A percentile compares a stretch with the other conserved stretches of the same genome.
These are phyloP conservation scores for Sinelater perroti DNA, from an alignment of 2,888 invertebrate species.

Conservation along the genomic window DNA sequence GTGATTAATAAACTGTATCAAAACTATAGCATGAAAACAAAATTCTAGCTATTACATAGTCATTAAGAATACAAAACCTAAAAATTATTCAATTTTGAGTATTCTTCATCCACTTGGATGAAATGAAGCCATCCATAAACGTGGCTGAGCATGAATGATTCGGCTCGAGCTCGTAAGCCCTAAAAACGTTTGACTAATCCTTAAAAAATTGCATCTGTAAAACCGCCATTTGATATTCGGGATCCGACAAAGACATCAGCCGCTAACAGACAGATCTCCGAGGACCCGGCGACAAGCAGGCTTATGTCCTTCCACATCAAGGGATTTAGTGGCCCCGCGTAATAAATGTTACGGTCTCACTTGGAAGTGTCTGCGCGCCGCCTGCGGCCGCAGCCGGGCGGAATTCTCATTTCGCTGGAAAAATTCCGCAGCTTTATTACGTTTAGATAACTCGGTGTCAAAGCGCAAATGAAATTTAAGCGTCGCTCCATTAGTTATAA, in stretches of 20 bases:
- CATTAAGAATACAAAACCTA: too few species aligned
- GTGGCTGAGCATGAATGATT: too few species aligned
- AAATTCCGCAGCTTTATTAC: slow-evolving; percentile 35
- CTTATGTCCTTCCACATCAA: slow-evolving; percentile 43
- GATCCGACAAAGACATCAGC: slow-evolving; percentile 27
- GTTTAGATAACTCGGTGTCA: slow-evolving; percentile 36
- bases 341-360: slow-evolving; percentile 45
- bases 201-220: too few species aligned
- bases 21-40: too few species aligned
- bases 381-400: slow-evolving; percentile 30
- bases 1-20: too few species aligned
- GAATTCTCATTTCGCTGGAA: slow-evolving; percentile 31
- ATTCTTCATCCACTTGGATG: too few species aligned
- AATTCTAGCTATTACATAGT: too few species aligned
- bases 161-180: too few species aligned
- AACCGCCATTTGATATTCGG: slow-evolving; percentile 36
- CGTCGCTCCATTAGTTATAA: slow-evolving; percentile 30
- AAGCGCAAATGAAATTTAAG: slow-evolving; percentile 37
- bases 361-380: slow-evolving; percentile 33
- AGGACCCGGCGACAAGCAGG: slow-evolving; percentile 42
- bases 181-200: too few species aligned
- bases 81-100: too few species aligned
- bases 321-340: slow-evolving; percentile 42
- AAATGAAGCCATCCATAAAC: too few species aligned
- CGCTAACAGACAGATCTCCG: slow-evolving; percentile 39